Base-by-base conservation (phyloP, 1,140 invertebrate genomes). In the Drosophila setifemur region DNA sequence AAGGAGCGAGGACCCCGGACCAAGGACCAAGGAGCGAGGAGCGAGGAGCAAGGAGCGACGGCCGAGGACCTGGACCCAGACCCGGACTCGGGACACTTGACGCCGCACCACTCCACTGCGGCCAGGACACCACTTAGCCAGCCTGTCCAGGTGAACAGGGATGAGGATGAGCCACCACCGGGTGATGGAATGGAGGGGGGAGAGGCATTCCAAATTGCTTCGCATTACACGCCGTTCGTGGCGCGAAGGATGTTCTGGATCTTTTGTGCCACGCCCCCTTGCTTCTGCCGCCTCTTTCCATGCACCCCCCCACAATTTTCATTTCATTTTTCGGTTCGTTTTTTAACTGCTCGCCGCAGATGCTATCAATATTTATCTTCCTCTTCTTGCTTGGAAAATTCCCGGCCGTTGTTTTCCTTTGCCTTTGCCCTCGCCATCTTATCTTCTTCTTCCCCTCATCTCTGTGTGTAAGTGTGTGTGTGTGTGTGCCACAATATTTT, bases 361-460 rank as follows among this genome's bases (percentile, higher is more conserved):
- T 82, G 77, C 77, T 72, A 82, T 83, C 77, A 83, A 82, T 82
- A 82, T 82, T 82, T 82, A 83, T 76, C 77, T 71, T 81, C 54
- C 42, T 66, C 37, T 26, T 53, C 14, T 37, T 39, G n/a, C n/a
- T 12, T 12, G 16, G 14, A 26, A 28, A 23, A 21, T 23, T 4
- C 26, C 11, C 35, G 18, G 23, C 63, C 35, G 42, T 23, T 39
- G 19, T 37, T 35, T 25, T 49, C 47, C 9, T 43, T 44, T 64
- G 55, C 73, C 71, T 50, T 55, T 63, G 60, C 29, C 28, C 18
- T 42, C 7, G 37, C 26, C 52, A 44, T 54, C 26, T 31, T 43
- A 11, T 40, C 12, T 6, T 26, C 16, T 25, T 19, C 11, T 43
- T 14, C 18, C 40, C n/a, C 18, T 11, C 4, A 1, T 14, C 6